Evolutionary conservation across 2,797 vertebrate species (phyloP).

Genomic region (Lacerta viridis): DNA sequence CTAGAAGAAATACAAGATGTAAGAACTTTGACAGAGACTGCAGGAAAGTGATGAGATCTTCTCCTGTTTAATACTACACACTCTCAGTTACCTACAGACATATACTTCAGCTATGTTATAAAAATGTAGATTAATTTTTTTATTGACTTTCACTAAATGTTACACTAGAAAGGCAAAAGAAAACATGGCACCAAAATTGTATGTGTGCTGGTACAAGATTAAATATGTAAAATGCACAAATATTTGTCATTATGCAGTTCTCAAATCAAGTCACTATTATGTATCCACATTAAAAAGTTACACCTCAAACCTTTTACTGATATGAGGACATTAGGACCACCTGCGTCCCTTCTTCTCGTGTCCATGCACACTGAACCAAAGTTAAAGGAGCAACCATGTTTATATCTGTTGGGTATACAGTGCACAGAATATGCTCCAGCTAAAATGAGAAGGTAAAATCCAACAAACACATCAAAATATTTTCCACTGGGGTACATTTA

Average conservation of each 20-base stretch:
- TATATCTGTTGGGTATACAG: conserved; percentile 79
- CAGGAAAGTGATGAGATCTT: neutral
- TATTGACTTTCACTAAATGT: conserved; percentile 23
- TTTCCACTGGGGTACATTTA: conserved; percentile 77
- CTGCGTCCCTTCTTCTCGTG: conserved; percentile 76
- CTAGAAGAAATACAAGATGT: neutral
- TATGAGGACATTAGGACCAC: conserved; percentile 77
- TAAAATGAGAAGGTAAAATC: conserved; percentile 80
- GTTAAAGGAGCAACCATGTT: conserved; percentile 81
- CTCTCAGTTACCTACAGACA: neutral
- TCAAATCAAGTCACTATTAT: conserved; percentile 71
- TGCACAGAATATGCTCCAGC: conserved; percentile 79
- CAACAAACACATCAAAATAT: conserved; percentile 79
- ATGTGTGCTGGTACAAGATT: conserved; percentile 51
- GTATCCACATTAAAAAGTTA: conserved; percentile 82
- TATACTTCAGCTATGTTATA: conserved; percentile 12
- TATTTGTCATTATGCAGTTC: conserved; percentile 58
- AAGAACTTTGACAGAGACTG: fast-evolving
- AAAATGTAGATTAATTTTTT: conserved; percentile 2
- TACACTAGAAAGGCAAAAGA: conserved; percentile 65
- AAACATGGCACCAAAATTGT: conserved; percentile 84
- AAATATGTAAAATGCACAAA: conserved; percentile 63
- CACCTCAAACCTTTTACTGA: conserved; percentile 79
- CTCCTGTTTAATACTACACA: neutral
- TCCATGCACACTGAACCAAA: conserved; percentile 77